Evolutionary conservation across 2,797 vertebrate species (phyloP), one percentile per base, ranked within the genome.

Genomic region (Microctenopoma stevenorrisi): DNA sequence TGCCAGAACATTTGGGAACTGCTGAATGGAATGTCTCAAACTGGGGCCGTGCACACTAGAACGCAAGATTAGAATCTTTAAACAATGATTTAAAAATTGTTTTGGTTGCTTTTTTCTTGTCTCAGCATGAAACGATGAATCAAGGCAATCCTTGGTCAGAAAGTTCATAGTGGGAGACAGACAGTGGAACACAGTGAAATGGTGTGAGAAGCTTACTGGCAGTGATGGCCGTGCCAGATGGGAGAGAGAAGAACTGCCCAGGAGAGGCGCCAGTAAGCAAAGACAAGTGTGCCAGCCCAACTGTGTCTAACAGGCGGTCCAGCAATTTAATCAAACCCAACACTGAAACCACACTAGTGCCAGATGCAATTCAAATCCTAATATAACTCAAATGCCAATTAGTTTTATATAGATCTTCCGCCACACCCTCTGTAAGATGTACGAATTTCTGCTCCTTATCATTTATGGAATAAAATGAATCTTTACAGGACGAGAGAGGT

Each of bases 291-390:
- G 93, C 92, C 92, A 94, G 78, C 88, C 91, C 91, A 91, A 94
- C 90, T 94, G 92, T 93, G 91, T 92, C 89, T 86, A 89, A 93
- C 92, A 94, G 93, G 91, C 90, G 92, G 92, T 91, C 89, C 90
- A 79, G 88, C 91, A 88, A 90, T 93, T 94, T 94, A 93, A 94
- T 94, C 91, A 94, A 93, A 93, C 86, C 87, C 89, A 91, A 87
- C 90, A 87, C 81, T 88, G 86, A 93, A 90, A 90, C 89, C 83
- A 30, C 88, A 86, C 85, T 56, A 79, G 83, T 88, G 94, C 93
- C 94, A 94, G 92, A 93, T 94, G 93, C 91, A 94, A 91, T 93
- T 90, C 86, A 70, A 86, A 93, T 91, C 90, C 92, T 89, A 84
- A 86, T 90, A 92, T 81, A 86, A 88, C 77, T 87, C 81, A 81